These are phyloP conservation scores for Drosophila kepulauana DNA, from an alignment of 1,140 invertebrate genomes.

Conservation along the genomic window DNA sequence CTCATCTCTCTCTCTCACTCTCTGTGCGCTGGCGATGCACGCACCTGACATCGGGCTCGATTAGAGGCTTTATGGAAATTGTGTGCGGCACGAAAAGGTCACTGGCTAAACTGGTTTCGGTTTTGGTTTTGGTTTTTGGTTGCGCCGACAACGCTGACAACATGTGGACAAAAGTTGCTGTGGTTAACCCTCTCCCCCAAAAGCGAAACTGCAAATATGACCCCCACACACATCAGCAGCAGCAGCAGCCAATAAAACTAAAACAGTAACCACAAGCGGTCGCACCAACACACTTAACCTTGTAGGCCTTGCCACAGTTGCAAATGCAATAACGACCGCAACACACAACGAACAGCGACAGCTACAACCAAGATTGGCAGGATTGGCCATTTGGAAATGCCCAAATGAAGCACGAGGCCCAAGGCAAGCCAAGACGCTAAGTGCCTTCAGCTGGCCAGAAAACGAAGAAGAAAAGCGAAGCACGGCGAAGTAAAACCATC, in stretches of 20 bases:
- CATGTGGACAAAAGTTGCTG: conserved; percentile 38
- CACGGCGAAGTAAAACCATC: background rate
- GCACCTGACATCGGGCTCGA: conserved; percentile 68
- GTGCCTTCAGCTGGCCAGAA: conserved; percentile 15
- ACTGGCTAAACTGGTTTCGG: conserved; percentile 68
- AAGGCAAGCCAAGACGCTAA: conserved; percentile 40
- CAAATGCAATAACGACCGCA: conserved; percentile 45
- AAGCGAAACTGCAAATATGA: conserved; percentile 25
- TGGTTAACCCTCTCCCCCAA: conserved; percentile 14
- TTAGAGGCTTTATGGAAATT: conserved; percentile 69
- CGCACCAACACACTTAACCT: conserved; percentile 66
- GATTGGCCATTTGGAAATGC: too few relatives aligned
- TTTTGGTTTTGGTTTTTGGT: conserved; percentile 10
- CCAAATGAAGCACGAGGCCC: conserved; percentile 41
- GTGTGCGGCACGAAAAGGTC: conserved; percentile 70
- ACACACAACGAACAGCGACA: conserved; percentile 14
- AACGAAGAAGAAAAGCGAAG: background rate
- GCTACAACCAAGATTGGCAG: conserved; percentile 42
- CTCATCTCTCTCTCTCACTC: background rate
- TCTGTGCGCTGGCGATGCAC: conserved; percentile 23
- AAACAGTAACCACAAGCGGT: conserved; percentile 54
- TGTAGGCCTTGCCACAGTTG: conserved; percentile 82
- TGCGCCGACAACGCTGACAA: conserved; percentile 18
- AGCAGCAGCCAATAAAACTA: conserved; percentile 41
- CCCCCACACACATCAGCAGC: background rate